phyloP scores from a whole-genome alignment of 2,888 invertebrate species.

The Hydraecia micacea region DNA sequence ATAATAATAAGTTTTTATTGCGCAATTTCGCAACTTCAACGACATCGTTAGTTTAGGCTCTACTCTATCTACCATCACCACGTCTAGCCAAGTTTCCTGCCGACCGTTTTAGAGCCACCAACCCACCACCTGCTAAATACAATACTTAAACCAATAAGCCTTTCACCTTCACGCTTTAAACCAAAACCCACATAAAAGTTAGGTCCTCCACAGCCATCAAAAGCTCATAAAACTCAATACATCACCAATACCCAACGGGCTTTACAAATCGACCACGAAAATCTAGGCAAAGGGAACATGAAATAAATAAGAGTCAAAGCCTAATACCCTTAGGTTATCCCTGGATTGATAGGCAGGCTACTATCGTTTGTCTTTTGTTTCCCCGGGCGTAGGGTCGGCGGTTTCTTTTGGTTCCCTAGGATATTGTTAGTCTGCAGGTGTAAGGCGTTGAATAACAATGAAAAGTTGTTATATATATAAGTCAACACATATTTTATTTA shows the following conservation, averaged over 20 bases:
- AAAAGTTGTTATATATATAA: neutral
- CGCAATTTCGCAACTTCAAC: too few relatives aligned
- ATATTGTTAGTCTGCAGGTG: neutral
- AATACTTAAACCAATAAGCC: neutral
- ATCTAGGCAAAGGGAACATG: conserved; percentile 40
- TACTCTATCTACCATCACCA: neutral
- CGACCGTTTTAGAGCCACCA: neutral
- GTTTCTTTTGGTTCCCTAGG: neutral
- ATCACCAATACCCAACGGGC: conserved; percentile 22
- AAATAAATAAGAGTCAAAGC: conserved; percentile 50
- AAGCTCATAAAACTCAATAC: conserved; percentile 41
- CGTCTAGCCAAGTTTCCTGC: neutral
- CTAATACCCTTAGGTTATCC: conserved; percentile 44
- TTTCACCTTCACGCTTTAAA: neutral
- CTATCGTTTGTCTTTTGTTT: conserved; percentile 28
- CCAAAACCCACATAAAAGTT: neutral
- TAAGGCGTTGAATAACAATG: too few relatives aligned
- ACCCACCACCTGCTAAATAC: neutral
- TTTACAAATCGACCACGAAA: conserved; percentile 56
- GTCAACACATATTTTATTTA: neutral
- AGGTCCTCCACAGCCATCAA: conserved; percentile 19
- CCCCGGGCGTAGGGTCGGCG: neutral
- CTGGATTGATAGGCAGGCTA: conserved; percentile 41
- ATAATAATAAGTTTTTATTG: too few relatives aligned
- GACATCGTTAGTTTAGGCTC: too few relatives aligned